phyloP scores from a whole-genome alignment of 2,888 invertebrate genomes.

The Tortricodes alternella region DNA sequence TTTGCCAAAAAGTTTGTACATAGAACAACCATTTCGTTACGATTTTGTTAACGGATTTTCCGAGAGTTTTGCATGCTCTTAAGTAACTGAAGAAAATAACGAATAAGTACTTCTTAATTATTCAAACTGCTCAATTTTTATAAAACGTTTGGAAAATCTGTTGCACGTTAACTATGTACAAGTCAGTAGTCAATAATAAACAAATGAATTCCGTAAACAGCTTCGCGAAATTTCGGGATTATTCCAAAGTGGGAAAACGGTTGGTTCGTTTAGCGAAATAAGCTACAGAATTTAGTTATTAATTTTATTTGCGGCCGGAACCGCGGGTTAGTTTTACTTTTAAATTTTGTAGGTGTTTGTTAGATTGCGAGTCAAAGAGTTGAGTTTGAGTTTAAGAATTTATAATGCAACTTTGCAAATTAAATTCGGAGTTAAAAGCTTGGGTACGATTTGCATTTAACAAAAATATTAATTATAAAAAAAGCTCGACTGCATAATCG shows the following conservation, averaged over 20 bases:
- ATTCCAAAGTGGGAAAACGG: constrained; percentile 24
- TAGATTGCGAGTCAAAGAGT: constrained; percentile 17
- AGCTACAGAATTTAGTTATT: constrained; percentile 30
- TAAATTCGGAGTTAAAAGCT: neutral
- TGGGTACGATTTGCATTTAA: neutral
- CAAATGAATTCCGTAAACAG: constrained; percentile 27
- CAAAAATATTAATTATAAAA: too few species aligned
- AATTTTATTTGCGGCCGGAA: constrained; percentile 21
- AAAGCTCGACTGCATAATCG: too few species aligned
- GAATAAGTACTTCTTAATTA: too few species aligned
- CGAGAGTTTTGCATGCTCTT: too few species aligned
- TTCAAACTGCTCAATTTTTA: too few species aligned
- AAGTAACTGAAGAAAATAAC: too few species aligned
- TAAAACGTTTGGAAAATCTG: too few species aligned
- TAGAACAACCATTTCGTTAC: too few species aligned
- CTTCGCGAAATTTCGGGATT: constrained; percentile 24
- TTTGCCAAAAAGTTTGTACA: too few species aligned
- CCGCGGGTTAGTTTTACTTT: constrained; percentile 21
- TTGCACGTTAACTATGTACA: too few species aligned
- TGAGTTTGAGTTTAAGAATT: constrained; percentile 7
- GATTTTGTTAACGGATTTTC: too few species aligned
- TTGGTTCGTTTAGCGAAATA: constrained; percentile 33
- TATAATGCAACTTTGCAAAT: constrained; percentile 5
- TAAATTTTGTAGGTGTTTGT: constrained; percentile 25
- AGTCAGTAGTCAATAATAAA: constrained; percentile 17